A percentile compares a stretch with the other conserved stretches of the same genome.
Evolutionary conservation across 1,140 invertebrate species (phyloP).

Genomic region (Drosophila sproati): DNA sequence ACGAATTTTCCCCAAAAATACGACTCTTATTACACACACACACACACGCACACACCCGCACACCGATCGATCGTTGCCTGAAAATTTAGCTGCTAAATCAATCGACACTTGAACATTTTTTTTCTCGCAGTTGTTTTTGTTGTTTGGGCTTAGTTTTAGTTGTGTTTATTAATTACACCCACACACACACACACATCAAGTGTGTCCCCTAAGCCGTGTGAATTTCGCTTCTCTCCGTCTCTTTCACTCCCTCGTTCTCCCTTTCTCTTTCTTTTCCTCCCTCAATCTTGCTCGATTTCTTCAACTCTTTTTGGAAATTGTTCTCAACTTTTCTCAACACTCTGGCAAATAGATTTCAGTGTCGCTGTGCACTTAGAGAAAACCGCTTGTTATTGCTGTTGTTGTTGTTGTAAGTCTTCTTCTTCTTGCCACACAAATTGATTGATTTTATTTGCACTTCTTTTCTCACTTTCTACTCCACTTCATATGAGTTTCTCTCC

Average conservation of each 20-base stretch:
- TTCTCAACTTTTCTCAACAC: conserved; percentile 78
- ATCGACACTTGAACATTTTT: conserved; percentile 63
- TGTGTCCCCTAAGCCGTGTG: conserved; percentile 37
- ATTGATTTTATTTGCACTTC: conserved; percentile 78
- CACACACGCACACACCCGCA: background rate
- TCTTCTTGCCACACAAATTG: conserved; percentile 68
- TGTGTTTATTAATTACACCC: conserved; percentile 72
- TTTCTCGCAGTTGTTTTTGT: conserved; percentile 18
- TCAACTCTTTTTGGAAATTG: conserved; percentile 27
- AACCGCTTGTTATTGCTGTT: conserved; percentile 4
- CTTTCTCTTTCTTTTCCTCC: background rate
- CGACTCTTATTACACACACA: background rate
- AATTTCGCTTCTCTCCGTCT: background rate
- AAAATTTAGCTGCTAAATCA: conserved; percentile 64
- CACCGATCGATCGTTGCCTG: background rate
- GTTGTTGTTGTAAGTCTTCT: conserved; percentile 34
- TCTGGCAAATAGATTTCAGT: conserved; percentile 76
- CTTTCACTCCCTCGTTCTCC: background rate
- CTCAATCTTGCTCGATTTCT: conserved; percentile 21
- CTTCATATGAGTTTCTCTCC: conserved; percentile 15
- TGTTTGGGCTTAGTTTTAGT: conserved; percentile 15
- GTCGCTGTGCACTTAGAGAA: conserved; percentile 69
- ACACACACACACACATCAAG: conserved; percentile 23
- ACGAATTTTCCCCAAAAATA: conserved; percentile 5
- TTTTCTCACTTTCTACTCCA: conserved; percentile 6